phyloP scores from a whole-genome alignment of 2,113 vertebrate genomes.

The Eonycteris spelaea region DNA sequence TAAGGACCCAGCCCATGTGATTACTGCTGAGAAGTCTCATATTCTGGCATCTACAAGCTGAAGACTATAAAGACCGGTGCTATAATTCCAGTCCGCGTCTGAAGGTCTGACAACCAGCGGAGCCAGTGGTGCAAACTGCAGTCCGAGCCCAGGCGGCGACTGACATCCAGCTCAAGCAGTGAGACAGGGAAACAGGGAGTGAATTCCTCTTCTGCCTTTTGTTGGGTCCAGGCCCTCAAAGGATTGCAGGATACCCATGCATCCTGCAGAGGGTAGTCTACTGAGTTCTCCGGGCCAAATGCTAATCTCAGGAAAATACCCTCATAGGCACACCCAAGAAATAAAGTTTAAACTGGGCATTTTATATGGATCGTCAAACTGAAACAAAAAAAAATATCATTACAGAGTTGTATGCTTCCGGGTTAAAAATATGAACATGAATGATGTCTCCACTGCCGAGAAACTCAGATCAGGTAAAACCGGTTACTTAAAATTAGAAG shows the following conservation, averaged over 20 bases:
- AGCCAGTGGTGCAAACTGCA: no score
- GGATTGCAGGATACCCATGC: neutral
- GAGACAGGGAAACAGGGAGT: neutral
- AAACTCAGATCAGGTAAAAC: neutral
- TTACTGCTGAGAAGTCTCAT: neutral
- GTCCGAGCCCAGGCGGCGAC: neutral
- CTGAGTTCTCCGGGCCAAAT: neutral
- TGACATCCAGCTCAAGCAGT: neutral
- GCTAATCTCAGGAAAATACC: neutral
- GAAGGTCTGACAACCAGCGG: neutral
- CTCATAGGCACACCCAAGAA: neutral
- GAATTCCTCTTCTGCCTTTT: neutral
- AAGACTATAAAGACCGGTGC: neutral
- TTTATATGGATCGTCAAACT: neutral
- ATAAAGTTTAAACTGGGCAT: neutral
- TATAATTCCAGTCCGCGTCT: neutral
- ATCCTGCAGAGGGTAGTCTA: neutral
- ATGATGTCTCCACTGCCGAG: neutral
- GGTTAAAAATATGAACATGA: neutral
- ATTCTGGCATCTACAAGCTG: neutral
- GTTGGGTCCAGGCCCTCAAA: neutral
- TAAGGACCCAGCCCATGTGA: neutral
- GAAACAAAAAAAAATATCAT: neutral
- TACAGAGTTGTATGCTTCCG: neutral
- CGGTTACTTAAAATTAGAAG: neutral